Base-by-base conservation (phyloP, 2,888 invertebrate genomes). In the Carterocephalus palaemon region DNA sequence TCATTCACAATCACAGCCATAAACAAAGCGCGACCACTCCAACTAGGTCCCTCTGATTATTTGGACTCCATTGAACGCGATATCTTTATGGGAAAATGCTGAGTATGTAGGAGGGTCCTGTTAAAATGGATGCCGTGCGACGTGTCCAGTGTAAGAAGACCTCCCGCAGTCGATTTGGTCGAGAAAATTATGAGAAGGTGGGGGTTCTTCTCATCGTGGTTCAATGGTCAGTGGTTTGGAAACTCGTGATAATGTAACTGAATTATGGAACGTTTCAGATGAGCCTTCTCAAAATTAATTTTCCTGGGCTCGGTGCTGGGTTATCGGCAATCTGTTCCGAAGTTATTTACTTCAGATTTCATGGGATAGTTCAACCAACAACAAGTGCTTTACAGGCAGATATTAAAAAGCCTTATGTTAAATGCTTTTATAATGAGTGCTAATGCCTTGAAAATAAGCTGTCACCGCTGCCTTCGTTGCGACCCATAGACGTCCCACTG, bases 161-260 rank as follows among this genome's bases (percentile, higher is more conserved):
- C 28, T 9, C 12, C 13, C 22, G 46, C 48, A 48, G 51, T 72
- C 62, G 64, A 37, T 49, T 40, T 57, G 57, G 19, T 10, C 4
- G 16, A 7, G 13, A 9, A 17, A 29, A 31, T 49, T 31, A 41
- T 33, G 41, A 23, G 26, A 39, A 12, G 8, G 7, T 9, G 24
- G 40, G 43, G 49, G 76, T 36, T 68, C 73, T 59, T 31, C 3
- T 4, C 50, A 55, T 46, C 56, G 23, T 77, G 73, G 81, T 48
- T 51, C 16, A 26, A 47, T 66, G 63, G 50, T 58, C 75, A 79
- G 60, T 70, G 77, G 70, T 66, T 70, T 63, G 74, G 81, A 81
- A 82, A 75, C 71, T 67, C 57, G 51, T 64, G 79, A 81, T 82
- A 80, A 75, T 70, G 66, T 67, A 60, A 60, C 60, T 75, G 71